Evolutionary conservation across 2,888 invertebrate species (phyloP), one percentile per base, ranked within the genome.

Genomic region (Drosophila mimetica): DNA sequence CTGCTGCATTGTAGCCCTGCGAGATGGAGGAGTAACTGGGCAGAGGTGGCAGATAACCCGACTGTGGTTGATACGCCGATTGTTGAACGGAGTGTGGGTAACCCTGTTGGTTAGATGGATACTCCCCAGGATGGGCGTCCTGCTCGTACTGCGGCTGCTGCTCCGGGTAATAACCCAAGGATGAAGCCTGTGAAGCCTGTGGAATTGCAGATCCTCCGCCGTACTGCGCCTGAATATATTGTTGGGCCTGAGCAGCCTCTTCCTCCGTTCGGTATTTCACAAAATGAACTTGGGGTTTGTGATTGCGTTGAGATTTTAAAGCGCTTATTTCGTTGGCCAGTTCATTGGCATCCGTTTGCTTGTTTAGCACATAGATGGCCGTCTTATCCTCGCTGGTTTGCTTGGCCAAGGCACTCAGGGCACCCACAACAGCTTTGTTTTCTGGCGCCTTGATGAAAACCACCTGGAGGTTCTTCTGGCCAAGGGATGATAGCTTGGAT

Each of bases 371-470:
- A 60, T 90, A 91, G 34, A 91, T 90, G 28, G 90, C 89, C 0
- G 91, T 91, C 55, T 88, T 88, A 30, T 91, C 90, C 77, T 91
- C 89, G 39, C 67, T 86, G 47, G 71, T 79, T 32, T 90, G 90
- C 46, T 83, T 89, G 37, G 83, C 81, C 39, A 89, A 60, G 4
- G 89, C 86, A 28, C 79, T 71, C 0, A 89, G 80, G 0, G 90
- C 89, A 13, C 87, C 81, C 18, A 78, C 82, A 4, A 89, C 73
- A 0, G 75, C 89, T 44, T 76, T 86, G 36, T 89, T 89, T 61
- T 90, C 90, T 11, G 89, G 90, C 2, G 90, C 87, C 65, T 81
- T 90, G 14, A 90, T 90, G 69, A 90, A 90, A 6, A 90, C 86
- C 22, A 90, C 89, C 50, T 89, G 89, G 18, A 90, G 63, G 36